Evolutionary conservation across 2,888 invertebrate genomes (phyloP), one percentile per base, ranked within the genome.

Genomic region (Cheilosia soror): DNA sequence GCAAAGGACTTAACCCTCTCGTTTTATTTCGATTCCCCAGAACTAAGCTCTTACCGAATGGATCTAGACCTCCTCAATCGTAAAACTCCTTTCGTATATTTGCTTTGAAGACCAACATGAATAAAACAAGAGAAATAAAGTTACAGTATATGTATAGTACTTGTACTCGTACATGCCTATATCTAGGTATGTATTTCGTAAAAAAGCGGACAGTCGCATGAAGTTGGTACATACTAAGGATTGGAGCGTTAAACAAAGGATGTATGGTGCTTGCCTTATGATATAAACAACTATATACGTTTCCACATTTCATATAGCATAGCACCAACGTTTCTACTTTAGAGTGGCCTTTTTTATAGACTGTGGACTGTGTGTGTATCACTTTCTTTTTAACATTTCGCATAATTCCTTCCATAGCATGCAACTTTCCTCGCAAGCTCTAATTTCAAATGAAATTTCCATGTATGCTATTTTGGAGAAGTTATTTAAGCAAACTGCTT

Each of bases 81-180:
- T 79, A 60, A 65, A 79, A 69, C 58, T 75, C 62, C 69, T 65
- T 60, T 75, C 29, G 49, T 58, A 65, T 49, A 53, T 63, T 51
- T 81, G 55, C 76, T 73, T 58, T 72, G 63, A 63, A 75, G 42
- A 71, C 63, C 84, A 75, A 66, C 69, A 84, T 84, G 84, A 84
- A 84, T 84, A 75, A 84, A 80, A 84, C 79, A 80, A 69, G 29
- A 69, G 75, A 60, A 84, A 73, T 73, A 79, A 79, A 57, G 79
- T 69, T 83, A 68, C 65, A 75, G 80, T 68, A 37, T 9, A 37
- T 9, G 69, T 63, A 20, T 20, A n/a, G n/a, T n/a, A 20, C 20
- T 20, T 20, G 20, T 20, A 20, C 20, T 20, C 20, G 20, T 20
- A 20, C 20, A 20, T 20, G 2, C 2, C 20, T 20, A 20, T 20